Conservation (phyloP, 2,113 vertebrate species). For the Phylloscopus trochilus region DNA sequence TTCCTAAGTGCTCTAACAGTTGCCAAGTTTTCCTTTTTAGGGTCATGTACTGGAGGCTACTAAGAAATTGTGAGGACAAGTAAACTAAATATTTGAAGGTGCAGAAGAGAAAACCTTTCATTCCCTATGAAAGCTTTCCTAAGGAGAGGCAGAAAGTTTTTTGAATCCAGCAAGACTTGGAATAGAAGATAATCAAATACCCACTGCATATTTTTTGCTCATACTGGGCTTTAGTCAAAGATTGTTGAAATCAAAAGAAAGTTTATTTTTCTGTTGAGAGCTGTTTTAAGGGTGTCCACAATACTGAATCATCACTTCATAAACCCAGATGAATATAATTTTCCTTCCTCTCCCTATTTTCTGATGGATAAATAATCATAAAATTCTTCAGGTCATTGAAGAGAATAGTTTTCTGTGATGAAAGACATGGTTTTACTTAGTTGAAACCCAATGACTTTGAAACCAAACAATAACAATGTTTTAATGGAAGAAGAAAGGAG, state of each 20-base stretch:
- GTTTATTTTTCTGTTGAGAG: background rate
- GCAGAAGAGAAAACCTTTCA: background rate
- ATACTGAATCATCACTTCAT: background rate
- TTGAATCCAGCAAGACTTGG: background rate
- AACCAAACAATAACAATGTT: background rate
- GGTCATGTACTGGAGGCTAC: background rate
- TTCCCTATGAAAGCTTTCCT: background rate
- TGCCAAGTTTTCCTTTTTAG: background rate
- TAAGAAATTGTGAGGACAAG: background rate
- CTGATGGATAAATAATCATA: background rate
- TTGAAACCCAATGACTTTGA: background rate
- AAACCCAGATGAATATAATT: background rate
- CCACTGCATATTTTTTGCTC: background rate
- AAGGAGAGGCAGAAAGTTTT: background rate
- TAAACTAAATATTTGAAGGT: background rate
- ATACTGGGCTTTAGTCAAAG: background rate
- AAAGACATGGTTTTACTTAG: background rate
- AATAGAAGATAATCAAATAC: background rate
- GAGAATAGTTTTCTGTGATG: background rate
- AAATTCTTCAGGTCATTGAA: background rate
- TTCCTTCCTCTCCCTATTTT: background rate
- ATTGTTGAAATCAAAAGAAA: background rate
- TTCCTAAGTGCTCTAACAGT: background rate
- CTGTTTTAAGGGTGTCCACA: background rate
- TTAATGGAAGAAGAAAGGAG: background rate